A percentile compares a stretch with the other conserved stretches of the same genome.
phyloP scores from a whole-genome alignment of 2,113 vertebrate species.

The Ammospiza caudacuta region DNA sequence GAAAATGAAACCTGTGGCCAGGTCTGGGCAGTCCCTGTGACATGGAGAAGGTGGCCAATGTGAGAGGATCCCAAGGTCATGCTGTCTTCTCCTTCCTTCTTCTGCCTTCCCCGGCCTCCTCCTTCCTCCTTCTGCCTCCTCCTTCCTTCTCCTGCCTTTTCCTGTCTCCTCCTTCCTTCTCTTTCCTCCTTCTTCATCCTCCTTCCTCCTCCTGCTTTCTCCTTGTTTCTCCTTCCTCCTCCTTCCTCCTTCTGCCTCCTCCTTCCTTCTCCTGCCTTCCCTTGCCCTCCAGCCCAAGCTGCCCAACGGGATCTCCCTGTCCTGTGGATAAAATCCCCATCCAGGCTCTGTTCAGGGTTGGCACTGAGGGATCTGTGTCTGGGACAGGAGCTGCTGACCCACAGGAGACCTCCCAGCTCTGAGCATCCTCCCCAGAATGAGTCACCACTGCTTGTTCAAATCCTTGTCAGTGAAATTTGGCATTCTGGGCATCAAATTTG shows the following conservation, averaged over 20 bases:
- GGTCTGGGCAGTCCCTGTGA: no score
- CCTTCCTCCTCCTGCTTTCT: not conserved
- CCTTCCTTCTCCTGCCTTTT: no score
- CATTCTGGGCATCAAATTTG: not conserved
- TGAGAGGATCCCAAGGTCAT: no score
- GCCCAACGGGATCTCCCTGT: not conserved
- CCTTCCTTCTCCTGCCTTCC: not conserved
- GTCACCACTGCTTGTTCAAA: not conserved
- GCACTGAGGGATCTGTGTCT: not conserved
- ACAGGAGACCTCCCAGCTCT: not conserved
- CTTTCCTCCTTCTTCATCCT: not conserved
- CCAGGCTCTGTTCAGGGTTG: rapidly evolving
- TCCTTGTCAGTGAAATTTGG: not conserved
- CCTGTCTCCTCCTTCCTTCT: not conserved
- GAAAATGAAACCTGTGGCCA: no score
- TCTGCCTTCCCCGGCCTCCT: not conserved
- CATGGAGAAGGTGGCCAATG: no score
- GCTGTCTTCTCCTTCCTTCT: not conserved
- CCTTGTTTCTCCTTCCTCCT: not conserved
- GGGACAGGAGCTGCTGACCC: not conserved
- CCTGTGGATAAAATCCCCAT: rapidly evolving
- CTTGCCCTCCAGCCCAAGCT: not conserved
- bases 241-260: not conserved
- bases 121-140: not conserved
- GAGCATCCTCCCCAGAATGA: not conserved